Percentiles rank a stretch among this genome's conserved stretches.
Conservation (phyloP, 2,888 invertebrate species). For the Troides oblongomaculatus region DNA sequence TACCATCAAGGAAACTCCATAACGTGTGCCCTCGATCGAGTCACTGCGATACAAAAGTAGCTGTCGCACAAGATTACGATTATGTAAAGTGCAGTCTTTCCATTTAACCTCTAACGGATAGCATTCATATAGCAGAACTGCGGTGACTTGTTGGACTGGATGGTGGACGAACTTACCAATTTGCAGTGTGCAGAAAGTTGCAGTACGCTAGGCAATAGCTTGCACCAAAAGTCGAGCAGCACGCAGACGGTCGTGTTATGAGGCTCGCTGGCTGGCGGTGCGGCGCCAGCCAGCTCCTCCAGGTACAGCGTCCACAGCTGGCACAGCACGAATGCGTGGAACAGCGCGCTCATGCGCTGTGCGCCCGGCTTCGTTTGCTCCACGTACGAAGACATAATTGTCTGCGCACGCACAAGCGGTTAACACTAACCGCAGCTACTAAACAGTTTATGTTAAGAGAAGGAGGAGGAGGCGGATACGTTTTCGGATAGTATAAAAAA, state of each 20-base stretch:
- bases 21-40: too few species aligned
- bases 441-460: too few species aligned
- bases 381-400: conserved; percentile 97
- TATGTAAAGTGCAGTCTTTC: too few species aligned
- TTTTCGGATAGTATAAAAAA: too few species aligned
- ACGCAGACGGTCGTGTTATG: conserved; percentile 88
- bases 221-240: conserved; percentile 98
- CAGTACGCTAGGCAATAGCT: conserved; percentile 96
- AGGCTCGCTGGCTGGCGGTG: conserved; percentile 84
- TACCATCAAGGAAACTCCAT: too few species aligned
- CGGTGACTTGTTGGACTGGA: background rate
- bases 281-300: conserved; percentile 88
- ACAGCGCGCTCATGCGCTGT: conserved; percentile 96
- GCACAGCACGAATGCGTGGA: conserved; percentile 98
- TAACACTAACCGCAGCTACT: too few species aligned
- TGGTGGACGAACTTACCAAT: conserved; percentile 82
- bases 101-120: too few species aligned
- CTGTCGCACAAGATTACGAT: too few species aligned
- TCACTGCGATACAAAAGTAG: too few species aligned
- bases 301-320: conserved; percentile 99
- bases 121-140: too few species aligned
- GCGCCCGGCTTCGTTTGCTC: conserved; percentile 90
- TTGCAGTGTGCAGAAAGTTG: conserved; percentile 90
- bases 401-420: conserved; percentile 50
- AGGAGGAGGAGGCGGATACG: too few species aligned